Evolutionary conservation across 2,113 vertebrate genomes (phyloP).

Genomic region (Cinclus mexicanus): DNA sequence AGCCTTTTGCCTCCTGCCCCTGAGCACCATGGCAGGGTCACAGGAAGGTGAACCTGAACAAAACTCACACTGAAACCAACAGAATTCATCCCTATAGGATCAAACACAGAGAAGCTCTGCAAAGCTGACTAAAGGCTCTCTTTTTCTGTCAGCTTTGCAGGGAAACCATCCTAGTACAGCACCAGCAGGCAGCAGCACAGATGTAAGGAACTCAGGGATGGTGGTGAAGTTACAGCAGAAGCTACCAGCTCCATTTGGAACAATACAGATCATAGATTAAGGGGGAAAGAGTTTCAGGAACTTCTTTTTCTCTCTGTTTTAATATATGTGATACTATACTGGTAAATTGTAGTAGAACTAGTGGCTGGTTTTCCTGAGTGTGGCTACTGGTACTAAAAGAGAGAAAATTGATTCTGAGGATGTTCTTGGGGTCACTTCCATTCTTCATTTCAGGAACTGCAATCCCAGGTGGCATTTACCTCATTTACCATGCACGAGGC

Average conservation of each 20-base stretch:
- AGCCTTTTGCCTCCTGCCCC: background rate
- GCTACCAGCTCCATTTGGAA: background rate
- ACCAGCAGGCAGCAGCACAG: fast-evolving
- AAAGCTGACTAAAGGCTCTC: background rate
- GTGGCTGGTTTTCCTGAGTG: background rate
- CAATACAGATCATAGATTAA: background rate
- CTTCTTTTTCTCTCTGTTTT: background rate
- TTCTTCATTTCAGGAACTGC: background rate
- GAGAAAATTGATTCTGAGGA: background rate
- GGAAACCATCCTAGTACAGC: background rate
- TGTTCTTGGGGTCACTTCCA: background rate
- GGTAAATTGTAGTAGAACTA: background rate
- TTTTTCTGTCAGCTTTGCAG: background rate
- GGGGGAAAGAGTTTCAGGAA: background rate
- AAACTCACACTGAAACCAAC: fast-evolving
- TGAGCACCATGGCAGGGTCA: background rate
- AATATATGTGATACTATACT: background rate
- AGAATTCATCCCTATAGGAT: background rate
- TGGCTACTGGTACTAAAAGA: background rate
- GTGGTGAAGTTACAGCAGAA: background rate
- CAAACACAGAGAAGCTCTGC: background rate
- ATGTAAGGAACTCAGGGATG: background rate
- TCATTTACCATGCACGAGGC: fast-evolving
- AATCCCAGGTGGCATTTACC: background rate
- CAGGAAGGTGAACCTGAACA: background rate